phyloP scores from a whole-genome alignment of 2,888 invertebrate genomes.

The Platycheirus rosarum region DNA sequence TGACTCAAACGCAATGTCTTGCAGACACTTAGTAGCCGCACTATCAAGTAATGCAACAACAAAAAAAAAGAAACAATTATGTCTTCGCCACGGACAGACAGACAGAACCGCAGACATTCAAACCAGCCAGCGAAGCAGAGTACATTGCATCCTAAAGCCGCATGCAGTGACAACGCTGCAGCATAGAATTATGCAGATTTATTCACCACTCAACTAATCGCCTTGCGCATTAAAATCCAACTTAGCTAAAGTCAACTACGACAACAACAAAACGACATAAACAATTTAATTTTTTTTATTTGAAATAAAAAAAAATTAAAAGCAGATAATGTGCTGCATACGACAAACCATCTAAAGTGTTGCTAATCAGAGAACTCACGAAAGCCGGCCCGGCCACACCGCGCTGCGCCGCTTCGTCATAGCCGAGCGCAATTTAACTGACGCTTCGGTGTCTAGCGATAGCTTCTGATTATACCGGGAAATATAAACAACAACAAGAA shows the following conservation, averaged over 20 bases:
- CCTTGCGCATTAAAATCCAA: slow-evolving; percentile 44
- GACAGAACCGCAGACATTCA: slow-evolving; percentile 46
- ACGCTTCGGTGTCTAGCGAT: slow-evolving; percentile 59
- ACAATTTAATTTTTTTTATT: slow-evolving; percentile 11
- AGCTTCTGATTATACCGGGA: slow-evolving; percentile 53
- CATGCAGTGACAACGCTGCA: slow-evolving; percentile 40
- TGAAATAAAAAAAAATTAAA: slow-evolving; percentile 42
- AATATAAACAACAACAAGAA: slow-evolving; percentile 39
- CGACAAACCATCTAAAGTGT: slow-evolving; percentile 22
- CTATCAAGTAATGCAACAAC: slow-evolving; percentile 7
- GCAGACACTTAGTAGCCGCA: slow-evolving; percentile 39
- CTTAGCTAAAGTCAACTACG: slow-evolving; percentile 12
- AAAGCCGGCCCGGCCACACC: slow-evolving; percentile 11
- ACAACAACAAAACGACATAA: slow-evolving; percentile 11
- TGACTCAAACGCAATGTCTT: slow-evolving; percentile 28
- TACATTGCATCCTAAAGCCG: slow-evolving; percentile 7
- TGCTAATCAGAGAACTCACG: slow-evolving; percentile 53
- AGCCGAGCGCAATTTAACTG: slow-evolving; percentile 48
- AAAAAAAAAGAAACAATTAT: slow-evolving; percentile 1
- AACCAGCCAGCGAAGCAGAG: slow-evolving; percentile 12
- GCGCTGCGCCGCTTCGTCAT: slow-evolving; percentile 5
- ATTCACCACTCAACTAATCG: slow-evolving; percentile 59
- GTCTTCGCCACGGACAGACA: slow-evolving; percentile 22
- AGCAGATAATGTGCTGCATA: slow-evolving; percentile 30
- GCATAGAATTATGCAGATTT: slow-evolving; percentile 65